These are phyloP conservation scores for Pangasius mekongensis DNA, from an alignment of 2,797 vertebrate genomes.

Conservation along the genomic window DNA sequence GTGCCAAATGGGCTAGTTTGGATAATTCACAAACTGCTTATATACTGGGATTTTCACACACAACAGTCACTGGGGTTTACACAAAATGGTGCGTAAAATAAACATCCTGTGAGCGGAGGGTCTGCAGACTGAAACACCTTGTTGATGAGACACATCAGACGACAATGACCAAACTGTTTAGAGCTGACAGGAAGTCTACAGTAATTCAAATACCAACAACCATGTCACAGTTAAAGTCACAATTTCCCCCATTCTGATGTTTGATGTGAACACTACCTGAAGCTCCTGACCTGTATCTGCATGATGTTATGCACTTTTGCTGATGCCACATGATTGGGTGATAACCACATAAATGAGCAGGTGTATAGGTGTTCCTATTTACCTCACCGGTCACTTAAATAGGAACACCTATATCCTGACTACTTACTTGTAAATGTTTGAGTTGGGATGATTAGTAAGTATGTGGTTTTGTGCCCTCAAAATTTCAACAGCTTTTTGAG, in stretches of 20 bases:
- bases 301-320: background rate
- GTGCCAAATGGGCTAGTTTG: no score
- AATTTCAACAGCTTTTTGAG: constrained; percentile 97
- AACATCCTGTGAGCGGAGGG: no score
- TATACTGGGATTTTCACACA: no score
- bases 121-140: no score
- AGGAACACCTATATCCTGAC: background rate
- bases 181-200: no score
- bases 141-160: no score
- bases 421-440: constrained; percentile 98
- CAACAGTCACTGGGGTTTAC: no score
- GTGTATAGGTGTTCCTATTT: background rate
- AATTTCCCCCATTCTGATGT: no score
- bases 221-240: background rate
- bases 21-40: no score
- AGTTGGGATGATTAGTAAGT: constrained; percentile 98
- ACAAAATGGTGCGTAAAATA: no score
- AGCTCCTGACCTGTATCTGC: background rate
- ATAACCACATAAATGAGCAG: background rate
- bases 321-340: background rate
- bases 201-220: background rate
- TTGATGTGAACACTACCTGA: background rate
- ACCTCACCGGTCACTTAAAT: background rate
- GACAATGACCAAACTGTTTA: no score
- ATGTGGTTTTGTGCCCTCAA: constrained; percentile 96